Base-by-base conservation (phyloP, 2,113 vertebrate genomes). In the Melospiza georgiana region DNA sequence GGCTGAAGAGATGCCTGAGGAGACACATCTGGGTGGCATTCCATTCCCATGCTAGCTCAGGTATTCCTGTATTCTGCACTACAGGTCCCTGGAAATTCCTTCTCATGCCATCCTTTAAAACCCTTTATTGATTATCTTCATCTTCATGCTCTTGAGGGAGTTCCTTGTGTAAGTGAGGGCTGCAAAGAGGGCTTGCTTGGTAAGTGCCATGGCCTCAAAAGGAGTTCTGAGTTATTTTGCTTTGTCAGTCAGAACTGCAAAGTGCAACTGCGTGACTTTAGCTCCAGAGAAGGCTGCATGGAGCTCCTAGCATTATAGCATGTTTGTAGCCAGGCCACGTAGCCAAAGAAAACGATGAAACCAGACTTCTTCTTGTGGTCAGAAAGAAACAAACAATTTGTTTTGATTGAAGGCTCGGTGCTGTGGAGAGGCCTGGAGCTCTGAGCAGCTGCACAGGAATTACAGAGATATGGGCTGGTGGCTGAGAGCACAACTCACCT, bases 301-400 rank as follows among this genome's bases (percentile, higher is more conserved):
- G 68, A 89, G 89, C 49, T 89, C 72, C 79, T 92, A 88, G 78
- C 66, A 39, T 79, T 76, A 76, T 25, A 81, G 90, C 8, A 11
- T 82, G 86, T 69, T 91, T 95, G 87, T 2, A 74, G 77, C 84
- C 63, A 46, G 77, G 63, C 83, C 0, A 11, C 0, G 0, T 55
- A 83, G 93, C 96, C 95, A 97, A 96, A 97, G 88, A 89, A 94
- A 96, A 87, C 11, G 2, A 76, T 87, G 79, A 94, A 97, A 96
- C 96, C 91, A 93, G 91, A 81, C 54, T 85, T 58, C 80, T 97
- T 94, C 78, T 92, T 97, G 95, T 86, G 94, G 95, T 93, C 78
- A 93, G 89, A 92, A 84, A 92, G 86, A 94, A 95, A 91, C 72
- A 96, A 97, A 95, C 92, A 95, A 95, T 90, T 93, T 95, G 89